A percentile compares a stretch with the other conserved stretches of the same genome.
These are phyloP conservation scores for Epicauta chinensis DNA, from an alignment of 1,140 invertebrate genomes.

Conservation along the genomic window DNA sequence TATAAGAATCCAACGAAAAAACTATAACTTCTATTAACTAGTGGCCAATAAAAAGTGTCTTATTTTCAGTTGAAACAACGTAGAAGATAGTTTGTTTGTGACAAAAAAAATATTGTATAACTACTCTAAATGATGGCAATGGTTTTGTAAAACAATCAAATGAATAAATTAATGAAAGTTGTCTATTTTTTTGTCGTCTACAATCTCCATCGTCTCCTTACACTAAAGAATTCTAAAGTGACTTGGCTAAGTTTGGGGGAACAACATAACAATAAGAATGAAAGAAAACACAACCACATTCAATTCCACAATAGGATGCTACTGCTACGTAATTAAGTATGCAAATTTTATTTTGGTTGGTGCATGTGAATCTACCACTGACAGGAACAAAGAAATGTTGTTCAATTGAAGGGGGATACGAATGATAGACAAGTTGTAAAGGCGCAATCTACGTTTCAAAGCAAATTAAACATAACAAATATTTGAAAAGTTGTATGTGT, in stretches of 20 bases:
- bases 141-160: neutral
- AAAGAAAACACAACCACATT: constrained; percentile 16
- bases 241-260: neutral
- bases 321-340: constrained; percentile 27
- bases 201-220: too few relatives aligned
- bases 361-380: constrained; percentile 23
- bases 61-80: too few relatives aligned
- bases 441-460: constrained; percentile 10
- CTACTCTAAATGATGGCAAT: too few relatives aligned
- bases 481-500: too few relatives aligned
- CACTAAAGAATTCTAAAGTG: constrained; percentile 7
- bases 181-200: constrained; percentile 12
- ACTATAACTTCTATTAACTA: too few relatives aligned
- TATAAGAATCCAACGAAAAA: too few relatives aligned
- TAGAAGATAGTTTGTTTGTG: too few relatives aligned
- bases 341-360: constrained; percentile 29
- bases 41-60: too few relatives aligned
- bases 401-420: constrained; percentile 21
- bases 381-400: constrained; percentile 24
- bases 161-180: constrained; percentile 15
- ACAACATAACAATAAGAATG: constrained; percentile 11
- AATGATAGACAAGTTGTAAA: neutral
- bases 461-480: constrained; percentile 19
- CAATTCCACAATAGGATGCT: constrained; percentile 8
- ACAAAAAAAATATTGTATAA: too few relatives aligned